Base-by-base conservation (phyloP, 2,797 vertebrate genomes). In the Sebastes cheni region DNA sequence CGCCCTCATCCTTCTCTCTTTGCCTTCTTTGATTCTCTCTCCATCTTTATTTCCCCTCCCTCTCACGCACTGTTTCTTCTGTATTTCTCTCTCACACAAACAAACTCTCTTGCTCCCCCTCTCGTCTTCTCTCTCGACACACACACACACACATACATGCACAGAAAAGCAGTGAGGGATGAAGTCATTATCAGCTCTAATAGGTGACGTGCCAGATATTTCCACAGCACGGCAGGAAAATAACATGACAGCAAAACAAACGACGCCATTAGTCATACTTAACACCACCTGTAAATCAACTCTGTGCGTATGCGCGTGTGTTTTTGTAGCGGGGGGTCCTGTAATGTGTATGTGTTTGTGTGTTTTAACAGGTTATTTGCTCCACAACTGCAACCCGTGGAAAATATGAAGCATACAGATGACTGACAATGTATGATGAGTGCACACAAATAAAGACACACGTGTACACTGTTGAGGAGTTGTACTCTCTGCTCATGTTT, bases 131-230 rank as follows among this genome's bases (percentile, higher is more conserved):
- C 60, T 8, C 18, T 6, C n/a, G 70, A 77, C 72, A 79, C 56
- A 68, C n/a, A 55, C 82, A 65, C 59, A 77, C 39, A 52, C 67
- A 76, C 72, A 78, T 52, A 59, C 76, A 77, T 2, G 6, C 64
- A 60, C 59, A 62, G 56, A 66, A n/a, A 61, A n/a, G 70, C 71
- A 52, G 79, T 20, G 85, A 88, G 75, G 59, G 88, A 89, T 93
- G 90, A 91, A 85, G 92, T 92, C 92, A 93, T 92, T 90, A 92
- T 93, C 92, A 91, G 88, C 87, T 86, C 88, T 86, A 89, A 90
- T 77, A 84, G 86, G 83, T 88, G 88, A 90, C 86, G 80, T 83
- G 79, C 84, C 73, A 68, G 81, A 58, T 86, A 83, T 88, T 90
- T 91, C 91, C 91, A 91, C 88, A 66, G 90, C 74, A 42, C 86